Conservation (phyloP, 2,888 invertebrate species). For the Clostera curtula region DNA sequence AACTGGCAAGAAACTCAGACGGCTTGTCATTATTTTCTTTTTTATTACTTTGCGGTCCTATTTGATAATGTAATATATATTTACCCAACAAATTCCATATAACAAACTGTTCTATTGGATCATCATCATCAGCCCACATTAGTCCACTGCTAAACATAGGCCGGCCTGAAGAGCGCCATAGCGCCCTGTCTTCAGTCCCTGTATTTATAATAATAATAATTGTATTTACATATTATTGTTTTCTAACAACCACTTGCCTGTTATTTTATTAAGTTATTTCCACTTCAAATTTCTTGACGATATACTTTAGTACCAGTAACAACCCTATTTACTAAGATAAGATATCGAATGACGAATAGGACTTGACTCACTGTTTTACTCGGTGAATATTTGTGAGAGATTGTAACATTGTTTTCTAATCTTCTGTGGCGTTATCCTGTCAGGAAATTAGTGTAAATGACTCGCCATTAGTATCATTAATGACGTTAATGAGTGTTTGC, state of each 20-base stretch:
- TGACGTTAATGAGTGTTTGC: no score
- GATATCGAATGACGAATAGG: slow-evolving; percentile 15
- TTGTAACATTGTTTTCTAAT: slow-evolving; percentile 17
- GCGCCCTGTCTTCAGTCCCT: no score
- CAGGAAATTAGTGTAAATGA: not conserved
- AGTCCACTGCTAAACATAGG: no score
- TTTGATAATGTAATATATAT: no score
- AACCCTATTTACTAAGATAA: slow-evolving; percentile 12
- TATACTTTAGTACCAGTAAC: slow-evolving; percentile 4
- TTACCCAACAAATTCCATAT: no score
- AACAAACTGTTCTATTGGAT: no score
- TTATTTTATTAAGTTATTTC: not conserved
- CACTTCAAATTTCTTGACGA: not conserved
- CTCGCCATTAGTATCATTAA: not conserved
- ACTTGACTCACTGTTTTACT: slow-evolving; percentile 22
- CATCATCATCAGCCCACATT: no score
- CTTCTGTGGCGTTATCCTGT: slow-evolving; percentile 10
- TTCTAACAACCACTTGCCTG: not conserved
- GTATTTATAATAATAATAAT: no score
- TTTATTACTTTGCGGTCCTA: no score
- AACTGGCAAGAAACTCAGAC: no score
- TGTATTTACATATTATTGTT: not conserved
- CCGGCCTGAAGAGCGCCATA: no score
- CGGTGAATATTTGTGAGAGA: slow-evolving; percentile 13
- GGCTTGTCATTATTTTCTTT: no score